phyloP scores from a whole-genome alignment of 2,797 vertebrate species.

The Amblyraja radiata region DNA sequence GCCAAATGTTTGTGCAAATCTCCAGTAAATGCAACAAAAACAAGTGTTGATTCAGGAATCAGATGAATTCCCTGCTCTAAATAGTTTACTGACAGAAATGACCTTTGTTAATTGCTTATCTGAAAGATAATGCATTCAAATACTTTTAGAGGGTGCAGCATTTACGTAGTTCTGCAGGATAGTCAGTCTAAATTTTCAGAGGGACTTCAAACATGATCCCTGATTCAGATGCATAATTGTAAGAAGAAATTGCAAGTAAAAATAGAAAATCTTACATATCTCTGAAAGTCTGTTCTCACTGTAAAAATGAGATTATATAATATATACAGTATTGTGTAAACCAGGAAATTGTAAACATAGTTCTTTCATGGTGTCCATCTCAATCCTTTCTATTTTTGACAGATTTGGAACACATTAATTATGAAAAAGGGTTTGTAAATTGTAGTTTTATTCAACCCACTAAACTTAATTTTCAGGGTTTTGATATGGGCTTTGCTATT shows the following conservation, averaged over 20 bases:
- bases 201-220: not conserved
- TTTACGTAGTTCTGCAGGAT: too few relatives aligned
- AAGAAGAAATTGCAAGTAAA: not conserved
- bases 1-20: too few relatives aligned
- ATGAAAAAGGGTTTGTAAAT: not conserved
- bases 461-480: not conserved
- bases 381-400: not conserved
- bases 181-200: not conserved
- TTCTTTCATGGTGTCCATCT: not conserved
- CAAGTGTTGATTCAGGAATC: not conserved
- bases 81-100: not conserved
- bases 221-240: not conserved
- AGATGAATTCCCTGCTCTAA: not conserved
- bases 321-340: not conserved
- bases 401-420: not conserved
- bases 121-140: not conserved
- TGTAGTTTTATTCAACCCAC: not conserved
- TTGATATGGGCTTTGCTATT: not conserved
- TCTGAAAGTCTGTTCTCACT: not conserved
- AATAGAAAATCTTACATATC: not conserved
- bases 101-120: not conserved
- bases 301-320: not conserved
- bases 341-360: not conserved
- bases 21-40: too few relatives aligned
- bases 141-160: too few relatives aligned